Percentiles rank a stretch among this genome's conserved stretches.
Conservation (phyloP, 2,888 invertebrate species). For the Eueremaeus valkanovi region DNA sequence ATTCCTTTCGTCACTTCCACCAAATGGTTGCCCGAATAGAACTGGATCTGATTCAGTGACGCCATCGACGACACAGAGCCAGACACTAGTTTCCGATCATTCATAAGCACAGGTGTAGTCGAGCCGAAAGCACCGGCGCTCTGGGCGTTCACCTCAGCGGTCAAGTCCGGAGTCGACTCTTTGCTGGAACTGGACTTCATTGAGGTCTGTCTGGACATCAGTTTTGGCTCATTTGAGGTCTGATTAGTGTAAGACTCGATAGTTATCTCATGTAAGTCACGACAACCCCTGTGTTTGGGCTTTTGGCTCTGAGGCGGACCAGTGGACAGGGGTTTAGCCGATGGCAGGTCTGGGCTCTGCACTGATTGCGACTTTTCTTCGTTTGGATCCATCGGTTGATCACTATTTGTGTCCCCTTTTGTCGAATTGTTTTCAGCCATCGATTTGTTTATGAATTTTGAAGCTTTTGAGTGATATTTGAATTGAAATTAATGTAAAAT, state of each 20-base stretch:
- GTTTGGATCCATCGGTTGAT: neutral
- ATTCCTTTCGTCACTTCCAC: conserved; percentile 96
- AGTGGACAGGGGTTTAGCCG: too few relatives aligned
- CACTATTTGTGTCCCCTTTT: neutral
- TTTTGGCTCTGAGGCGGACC: too few relatives aligned
- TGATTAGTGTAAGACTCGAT: conserved; percentile 66
- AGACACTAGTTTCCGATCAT: conserved; percentile 3
- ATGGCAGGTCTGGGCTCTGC: too few relatives aligned
- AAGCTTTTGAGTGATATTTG: neutral
- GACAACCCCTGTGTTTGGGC: conserved; percentile 61
- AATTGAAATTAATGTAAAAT: neutral
- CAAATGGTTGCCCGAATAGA: conserved; percentile 93
- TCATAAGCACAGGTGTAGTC: neutral
- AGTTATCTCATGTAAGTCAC: conserved; percentile 66
- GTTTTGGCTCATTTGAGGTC: conserved; percentile 33
- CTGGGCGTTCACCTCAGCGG: neutral
- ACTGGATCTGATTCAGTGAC: conserved; percentile 52
- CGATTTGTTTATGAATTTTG: conserved; percentile 42
- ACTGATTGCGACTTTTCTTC: conserved; percentile 38
- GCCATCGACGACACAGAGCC: neutral
- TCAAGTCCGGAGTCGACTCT: conserved; percentile 35
- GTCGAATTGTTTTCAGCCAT: conserved; percentile 6
- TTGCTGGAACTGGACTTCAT: conserved; percentile 20
- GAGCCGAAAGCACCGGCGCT: neutral
- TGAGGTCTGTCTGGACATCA: conserved; percentile 16